These are phyloP conservation scores for Lethenteron camtschaticum DNA, from an alignment of 2,113 vertebrate genomes.

Conservation along the genomic window DNA sequence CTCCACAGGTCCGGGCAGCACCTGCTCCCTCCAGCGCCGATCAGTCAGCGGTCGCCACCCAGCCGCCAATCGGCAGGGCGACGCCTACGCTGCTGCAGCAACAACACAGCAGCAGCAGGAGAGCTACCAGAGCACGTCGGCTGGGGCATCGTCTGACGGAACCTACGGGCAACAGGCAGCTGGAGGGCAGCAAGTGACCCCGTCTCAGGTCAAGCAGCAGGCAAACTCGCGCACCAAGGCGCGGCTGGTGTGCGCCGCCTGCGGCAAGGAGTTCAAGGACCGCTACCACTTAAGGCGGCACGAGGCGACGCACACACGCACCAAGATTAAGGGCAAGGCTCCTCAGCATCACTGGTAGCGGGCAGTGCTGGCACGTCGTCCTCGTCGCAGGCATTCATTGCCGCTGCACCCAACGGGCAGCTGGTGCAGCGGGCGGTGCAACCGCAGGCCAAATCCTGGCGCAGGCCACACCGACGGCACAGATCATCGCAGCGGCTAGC, in stretches of 20 bases:
- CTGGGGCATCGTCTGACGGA: no score
- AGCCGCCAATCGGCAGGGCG: no score
- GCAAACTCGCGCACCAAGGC: conserved; percentile 38
- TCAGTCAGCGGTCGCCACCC: no score
- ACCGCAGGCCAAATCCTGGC: not conserved
- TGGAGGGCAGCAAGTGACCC: no score
- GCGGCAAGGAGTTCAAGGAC: conserved; percentile 94
- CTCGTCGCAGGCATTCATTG: not conserved
- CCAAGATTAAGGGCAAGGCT: conserved; percentile 68
- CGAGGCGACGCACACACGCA: conserved; percentile 85
- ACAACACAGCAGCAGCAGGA: no score
- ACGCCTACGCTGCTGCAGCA: no score
- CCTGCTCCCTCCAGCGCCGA: not conserved
- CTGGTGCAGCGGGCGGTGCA: not conserved
- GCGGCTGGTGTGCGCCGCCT: conserved; percentile 87
- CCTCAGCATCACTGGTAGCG: not conserved
- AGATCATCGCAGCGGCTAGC: not conserved
- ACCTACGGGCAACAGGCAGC: no score
- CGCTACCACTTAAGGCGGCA: conserved; percentile 94
- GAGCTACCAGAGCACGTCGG: no score
- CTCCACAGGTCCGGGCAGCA: not conserved
- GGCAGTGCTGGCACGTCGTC: conserved; percentile 12
- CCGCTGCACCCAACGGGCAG: not conserved
- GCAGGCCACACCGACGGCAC: conserved; percentile 3
- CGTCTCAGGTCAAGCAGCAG: not conserved